Evolutionary conservation across 2,113 vertebrate species (phyloP), one percentile per base, ranked within the genome.

Genomic region (Centropristis striata): DNA sequence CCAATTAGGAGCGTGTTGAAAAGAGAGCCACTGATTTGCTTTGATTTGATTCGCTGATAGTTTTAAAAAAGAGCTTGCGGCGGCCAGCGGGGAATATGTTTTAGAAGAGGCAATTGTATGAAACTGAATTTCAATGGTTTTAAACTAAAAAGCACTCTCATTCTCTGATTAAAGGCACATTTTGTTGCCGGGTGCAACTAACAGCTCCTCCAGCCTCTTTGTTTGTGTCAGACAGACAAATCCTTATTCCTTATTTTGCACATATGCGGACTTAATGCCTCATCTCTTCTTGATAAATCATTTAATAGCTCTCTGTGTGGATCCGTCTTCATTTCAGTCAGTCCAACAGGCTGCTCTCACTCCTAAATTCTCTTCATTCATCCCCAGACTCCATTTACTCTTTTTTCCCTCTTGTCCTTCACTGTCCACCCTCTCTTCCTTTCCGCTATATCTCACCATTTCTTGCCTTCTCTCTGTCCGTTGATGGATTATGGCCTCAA

Each of bases 401-500:
- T 21, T 68, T 65, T 39, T 37, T 42, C 21, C 1, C 28, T 37
- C 44, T 28, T 71, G 67, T 79, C 75, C 66, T 50, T 85, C 67
- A 53, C 70, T 36, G 49, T 44, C 42, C 50, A 28, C 39, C 51
- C 25, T 53, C 58, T 20, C 25, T 47, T 69, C 36, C 65, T 11
- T 57, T 32, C 3, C 18, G 54, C 58, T 46, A 9, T 25, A 27
- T 69, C 72, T 50, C 47, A 32, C 60, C 28, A 0, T 47, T 60
- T 63, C 69, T 46, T 13, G 51, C n/a, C 27, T 32, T 36, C 42
- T 57, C 44, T 51, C 47, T 58, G n/a, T 37, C 70, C 7, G 25
- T 32, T 75, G 61, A 86, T 81, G 79, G 84, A 88, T 72, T 53
- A 27, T 80, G 72, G 80, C 80, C 72, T 68, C 63, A 14, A 76